These are phyloP conservation scores for Leptobrachium leishanense DNA, from an alignment of 2,113 vertebrate species.

Conservation along the genomic window DNA sequence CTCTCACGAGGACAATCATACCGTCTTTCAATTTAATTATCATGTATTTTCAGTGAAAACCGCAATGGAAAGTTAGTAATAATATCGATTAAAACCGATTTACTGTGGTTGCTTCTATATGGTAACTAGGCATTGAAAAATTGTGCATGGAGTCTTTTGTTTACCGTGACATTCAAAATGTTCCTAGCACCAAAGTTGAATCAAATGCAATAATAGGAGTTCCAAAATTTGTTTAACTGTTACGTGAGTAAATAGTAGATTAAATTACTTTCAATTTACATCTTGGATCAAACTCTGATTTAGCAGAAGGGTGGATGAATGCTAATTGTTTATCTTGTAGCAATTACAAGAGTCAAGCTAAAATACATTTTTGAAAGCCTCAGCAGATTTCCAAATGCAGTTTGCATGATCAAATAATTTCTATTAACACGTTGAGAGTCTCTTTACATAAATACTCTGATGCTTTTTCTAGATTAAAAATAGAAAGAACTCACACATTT, in stretches of 20 bases:
- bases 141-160: slow-evolving; percentile 23
- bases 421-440: slow-evolving; percentile 31
- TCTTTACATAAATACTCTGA: slow-evolving; percentile 7
- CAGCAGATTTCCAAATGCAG: slow-evolving; percentile 50
- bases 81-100: too few relatives aligned
- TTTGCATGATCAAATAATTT: slow-evolving; percentile 47
- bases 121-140: slow-evolving; percentile 24
- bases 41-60: too few relatives aligned
- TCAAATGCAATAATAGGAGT: slow-evolving; percentile 24
- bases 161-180: slow-evolving; percentile 16
- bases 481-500: slow-evolving; percentile 2
- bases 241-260: slow-evolving; percentile 50
- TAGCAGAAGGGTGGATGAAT: slow-evolving; percentile 46
- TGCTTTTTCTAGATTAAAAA: slow-evolving; percentile 47
- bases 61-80: too few relatives aligned
- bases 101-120: not conserved
- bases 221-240: slow-evolving; percentile 45
- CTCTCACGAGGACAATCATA: too few relatives aligned
- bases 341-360: slow-evolving; percentile 47
- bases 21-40: too few relatives aligned
- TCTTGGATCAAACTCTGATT: slow-evolving; percentile 42
- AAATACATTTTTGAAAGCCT: slow-evolving; percentile 51
- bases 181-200: slow-evolving; percentile 24
- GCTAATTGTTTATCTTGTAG: slow-evolving; percentile 50
- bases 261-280: slow-evolving; percentile 51